These are phyloP conservation scores for Alectoris magna DNA, from an alignment of 2,797 vertebrate genomes.

Conservation along the genomic window DNA sequence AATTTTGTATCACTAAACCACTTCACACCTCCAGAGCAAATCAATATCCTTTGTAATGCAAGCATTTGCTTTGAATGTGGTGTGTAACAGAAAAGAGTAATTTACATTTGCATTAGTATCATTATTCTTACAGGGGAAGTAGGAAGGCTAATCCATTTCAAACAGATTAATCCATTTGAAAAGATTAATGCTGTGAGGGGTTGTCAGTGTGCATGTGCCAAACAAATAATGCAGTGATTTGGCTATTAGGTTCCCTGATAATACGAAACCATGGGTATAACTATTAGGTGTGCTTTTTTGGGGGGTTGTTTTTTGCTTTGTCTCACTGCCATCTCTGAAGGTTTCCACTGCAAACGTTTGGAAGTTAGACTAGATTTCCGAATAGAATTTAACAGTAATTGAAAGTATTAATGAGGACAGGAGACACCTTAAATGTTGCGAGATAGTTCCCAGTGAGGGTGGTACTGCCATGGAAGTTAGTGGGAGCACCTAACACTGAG, in stretches of 20 bases:
- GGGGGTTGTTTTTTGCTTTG: background rate
- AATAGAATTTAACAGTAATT: background rate
- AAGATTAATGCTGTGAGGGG: background rate
- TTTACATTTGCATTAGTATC: constrained; percentile 51
- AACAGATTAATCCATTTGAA: constrained; percentile 55
- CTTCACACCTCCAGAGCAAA: constrained; percentile 46
- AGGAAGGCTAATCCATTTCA: constrained; percentile 58
- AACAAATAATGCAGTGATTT: constrained; percentile 38
- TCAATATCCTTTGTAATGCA: constrained; percentile 43
- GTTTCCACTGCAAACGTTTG: background rate
- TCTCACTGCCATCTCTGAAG: background rate
- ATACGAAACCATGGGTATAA: background rate
- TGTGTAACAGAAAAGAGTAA: constrained; percentile 1
- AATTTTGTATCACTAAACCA: background rate
- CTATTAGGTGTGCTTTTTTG: background rate
- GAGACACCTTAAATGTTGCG: background rate
- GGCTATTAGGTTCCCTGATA: background rate
- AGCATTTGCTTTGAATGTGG: constrained; percentile 63
- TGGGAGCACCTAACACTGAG: background rate
- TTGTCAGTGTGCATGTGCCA: background rate
- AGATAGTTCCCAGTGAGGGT: background rate
- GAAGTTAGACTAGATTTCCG: background rate
- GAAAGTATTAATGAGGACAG: background rate
- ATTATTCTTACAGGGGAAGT: constrained; percentile 29
- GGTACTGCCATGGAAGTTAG: background rate